Evolutionary conservation across 2,888 invertebrate genomes (phyloP).

Genomic region (Melanotus villosus): DNA sequence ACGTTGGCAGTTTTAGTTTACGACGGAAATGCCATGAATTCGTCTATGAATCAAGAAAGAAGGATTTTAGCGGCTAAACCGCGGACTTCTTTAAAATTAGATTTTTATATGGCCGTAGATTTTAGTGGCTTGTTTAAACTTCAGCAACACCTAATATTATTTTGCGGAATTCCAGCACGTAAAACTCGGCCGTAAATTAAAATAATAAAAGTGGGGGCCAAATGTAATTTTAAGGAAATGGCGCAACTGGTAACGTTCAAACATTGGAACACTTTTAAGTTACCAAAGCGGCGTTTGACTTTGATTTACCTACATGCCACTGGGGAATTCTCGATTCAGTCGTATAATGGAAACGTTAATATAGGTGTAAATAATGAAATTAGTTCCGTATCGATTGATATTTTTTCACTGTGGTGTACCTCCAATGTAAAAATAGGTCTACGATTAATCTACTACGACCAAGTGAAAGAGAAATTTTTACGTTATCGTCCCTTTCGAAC

Average conservation of each 20-base stretch:
- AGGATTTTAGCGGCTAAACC: background rate
- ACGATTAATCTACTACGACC: slow-evolving; percentile 17
- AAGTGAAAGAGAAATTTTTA: slow-evolving; percentile 9
- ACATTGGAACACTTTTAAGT: background rate
- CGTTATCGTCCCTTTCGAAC: too few species aligned
- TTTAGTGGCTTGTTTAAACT: too few species aligned
- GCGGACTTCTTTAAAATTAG: slow-evolving; percentile 7
- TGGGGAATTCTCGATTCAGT: slow-evolving; percentile 13
- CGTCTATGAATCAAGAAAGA: background rate
- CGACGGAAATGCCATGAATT: slow-evolving; percentile 11
- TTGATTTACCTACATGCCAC: slow-evolving; percentile 8
- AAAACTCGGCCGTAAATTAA: background rate
- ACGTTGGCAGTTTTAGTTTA: background rate
- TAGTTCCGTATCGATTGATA: slow-evolving; percentile 27
- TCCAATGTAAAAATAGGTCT: slow-evolving; percentile 19
- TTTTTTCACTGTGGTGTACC: background rate
- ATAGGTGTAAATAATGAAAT: slow-evolving; percentile 31
- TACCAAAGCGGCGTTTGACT: background rate
- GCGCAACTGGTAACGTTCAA: background rate
- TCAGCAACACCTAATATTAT: too few species aligned
- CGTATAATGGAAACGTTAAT: slow-evolving; percentile 22
- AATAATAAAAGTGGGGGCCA: background rate
- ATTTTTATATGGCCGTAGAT: background rate
- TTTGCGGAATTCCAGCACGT: background rate
- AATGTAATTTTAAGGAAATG: too few species aligned